Base-by-base conservation (phyloP, 1,140 invertebrate genomes). In the Thaumetopoea pityocampa region DNA sequence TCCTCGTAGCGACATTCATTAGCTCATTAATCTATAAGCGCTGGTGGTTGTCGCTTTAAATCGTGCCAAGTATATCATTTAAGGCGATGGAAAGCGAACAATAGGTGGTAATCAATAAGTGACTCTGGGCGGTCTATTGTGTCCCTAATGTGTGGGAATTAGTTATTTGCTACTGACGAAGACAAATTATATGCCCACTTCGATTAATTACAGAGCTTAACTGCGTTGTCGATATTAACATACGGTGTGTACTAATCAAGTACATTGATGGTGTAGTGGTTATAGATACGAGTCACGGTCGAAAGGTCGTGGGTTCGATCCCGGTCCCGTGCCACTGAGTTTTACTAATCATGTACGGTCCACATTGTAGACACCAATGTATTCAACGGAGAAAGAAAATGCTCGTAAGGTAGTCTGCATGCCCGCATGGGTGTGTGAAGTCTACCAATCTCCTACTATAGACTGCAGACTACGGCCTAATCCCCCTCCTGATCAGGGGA, bases 101-200 rank as follows among this genome's bases (percentile, higher is more conserved):
- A 79, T 76, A 56, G 69, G 24, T 14, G 50, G 63, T 73, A 76
- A 79, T 79, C 74, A 79, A 79, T 79, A 79, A 71, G 69, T 59
- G 44, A 50, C 53, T 54, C 41, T 52, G 50, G 45, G 59, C 41
- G 34, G 56, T 35, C 71, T 60, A 71, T 80, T 80, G 76, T 80
- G 67, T 64, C 62, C 62, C 65, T 77, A 80, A 77, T 74, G 72
- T 79, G 71, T 65, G 65, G 68, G 71, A 76, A 80, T 77, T 77
- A 77, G 70, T 72, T 76, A 67, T 77, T 80, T 77, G 66, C 70
- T 67, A 48, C 63, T 67, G 76, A 80, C 76, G 72, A 77, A 80
- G 76, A 80, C 69, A 80, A 80, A 80, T 80, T 80, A 67, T 73
- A 71, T 60, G 54, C 46, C 48, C 42, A 53, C 63, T 65, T 69